Evolutionary conservation across 2,113 vertebrate species (phyloP), one percentile per base, ranked within the genome.

Genomic region (Aviceda subcristata): DNA sequence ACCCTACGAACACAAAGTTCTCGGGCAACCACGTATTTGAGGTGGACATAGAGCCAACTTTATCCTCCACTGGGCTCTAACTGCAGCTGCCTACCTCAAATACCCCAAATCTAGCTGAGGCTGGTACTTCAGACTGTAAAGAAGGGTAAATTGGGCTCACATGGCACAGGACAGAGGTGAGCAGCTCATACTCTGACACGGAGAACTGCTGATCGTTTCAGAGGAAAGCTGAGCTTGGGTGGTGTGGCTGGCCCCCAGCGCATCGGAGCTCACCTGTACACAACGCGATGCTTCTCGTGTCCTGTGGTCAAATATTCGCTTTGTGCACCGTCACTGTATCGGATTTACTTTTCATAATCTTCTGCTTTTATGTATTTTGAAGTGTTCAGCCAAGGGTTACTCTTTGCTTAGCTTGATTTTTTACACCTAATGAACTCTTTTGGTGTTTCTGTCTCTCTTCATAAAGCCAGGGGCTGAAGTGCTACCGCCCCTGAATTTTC

Each of bases 1-100:
- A 73, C 18, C 3, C 11, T 9, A 1, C 1, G 8, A 84, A 9
- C 27, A 12, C 4, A 0, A 20, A 22, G 22, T 6, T 75, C 17
- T 48, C n/a, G 30, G 12, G 5, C 17, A 83, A 6, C 9, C 6
- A 0, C 1, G 1, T 15, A 11, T 41, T 59, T 77, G 34, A 64
- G 20, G 34, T 3, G 4, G n/a, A 22, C 2, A 0, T 3, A 32
- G 36, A 57, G 34, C 9, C 75, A 71, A 23, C 13, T 79, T 64
- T 51, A 18, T 32, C 39, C 8, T 77, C 18, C 18, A 3, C 11
- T 8, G 29, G 9, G 38, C 19, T 59, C 39, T 18, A 2, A 23
- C 3, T 55, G 48, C 39, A 63, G 27, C 21, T 45, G 22, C 26
- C 5, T 15, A 0, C 36, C 29, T 73, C 22, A 72, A 36, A 51